Percentiles rank a stretch among this genome's conserved stretches.
Evolutionary conservation across 2,888 invertebrate species (phyloP).

Genomic region (Drosophila buzzatii): DNA sequence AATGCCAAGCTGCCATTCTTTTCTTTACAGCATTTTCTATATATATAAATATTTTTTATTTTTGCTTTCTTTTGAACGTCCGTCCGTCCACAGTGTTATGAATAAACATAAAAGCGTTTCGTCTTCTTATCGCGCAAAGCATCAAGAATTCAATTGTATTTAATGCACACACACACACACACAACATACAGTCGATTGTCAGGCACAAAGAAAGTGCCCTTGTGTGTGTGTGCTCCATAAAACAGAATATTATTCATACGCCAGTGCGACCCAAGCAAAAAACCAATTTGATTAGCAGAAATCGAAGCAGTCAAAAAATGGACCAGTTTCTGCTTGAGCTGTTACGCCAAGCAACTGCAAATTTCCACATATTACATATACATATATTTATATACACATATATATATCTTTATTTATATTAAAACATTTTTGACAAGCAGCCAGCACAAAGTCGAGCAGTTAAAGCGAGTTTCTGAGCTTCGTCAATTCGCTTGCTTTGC

Average conservation of each 20-base stretch:
- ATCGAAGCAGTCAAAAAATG: constrained; percentile 25
- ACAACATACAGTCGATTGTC: constrained; percentile 50
- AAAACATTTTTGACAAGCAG: neutral
- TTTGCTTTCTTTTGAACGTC: constrained; percentile 17
- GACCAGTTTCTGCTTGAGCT: constrained; percentile 25
- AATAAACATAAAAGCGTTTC: constrained; percentile 75
- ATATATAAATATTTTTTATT: neutral
- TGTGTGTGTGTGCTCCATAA: constrained; percentile 44
- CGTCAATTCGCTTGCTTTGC: neutral
- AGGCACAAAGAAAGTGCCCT: constrained; percentile 59
- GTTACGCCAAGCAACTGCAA: neutral
- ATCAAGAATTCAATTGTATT: constrained; percentile 78
- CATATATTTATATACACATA: neutral
- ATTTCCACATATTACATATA: too few species aligned
- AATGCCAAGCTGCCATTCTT: constrained; percentile 19
- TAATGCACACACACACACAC: constrained; percentile 41
- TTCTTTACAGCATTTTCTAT: neutral
- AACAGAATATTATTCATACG: constrained; percentile 66
- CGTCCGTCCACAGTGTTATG: constrained; percentile 62
- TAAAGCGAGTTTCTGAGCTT: neutral
- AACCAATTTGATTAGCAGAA: constrained; percentile 61
- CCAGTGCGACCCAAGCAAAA: constrained; percentile 27
- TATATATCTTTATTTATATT: neutral
- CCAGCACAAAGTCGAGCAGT: neutral
- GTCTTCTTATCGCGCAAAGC: constrained; percentile 66